Base-by-base conservation (phyloP, 2,888 invertebrate species). In the Arctia plantaginis region DNA sequence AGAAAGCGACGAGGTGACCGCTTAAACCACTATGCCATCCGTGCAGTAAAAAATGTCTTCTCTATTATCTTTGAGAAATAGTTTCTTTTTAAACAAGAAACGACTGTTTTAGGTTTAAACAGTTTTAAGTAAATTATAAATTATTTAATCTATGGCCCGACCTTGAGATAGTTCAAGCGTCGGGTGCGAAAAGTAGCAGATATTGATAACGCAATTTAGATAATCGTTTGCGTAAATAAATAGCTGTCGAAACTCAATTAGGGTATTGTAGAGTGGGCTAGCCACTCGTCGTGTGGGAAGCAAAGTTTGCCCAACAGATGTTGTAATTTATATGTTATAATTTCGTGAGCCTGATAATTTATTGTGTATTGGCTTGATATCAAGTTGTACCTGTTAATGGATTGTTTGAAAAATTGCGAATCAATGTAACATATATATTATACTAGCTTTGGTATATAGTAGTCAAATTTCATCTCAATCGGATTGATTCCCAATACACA, bases 181-280 rank as follows among this genome's bases (percentile, higher is more conserved):
- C 77, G 84, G 87, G 90, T 94, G 95, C 86, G 94, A 94, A 94
- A 91, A 91, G 87, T 87, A 90, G 87, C 95, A 95, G 94, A 93
- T 95, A 95, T 87, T 92, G 89, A 92, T 92, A 94, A 94, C 92
- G 92, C 94, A 94, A 94, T 95, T 95, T 91, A 90, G 93, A 93
- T 95, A 93, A 95, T 94, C 93, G 94, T 92, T 93, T 91, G 90
- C 90, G 95, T 93, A 95, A 95, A 95, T 95, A 95, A 94, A 93
- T 94, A 92, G 93, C 91, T 90, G 91, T 91, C 91, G 90, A 90
- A 93, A 93, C 91, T 89, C 93, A 92, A 94, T 94, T 94, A 93
- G 91, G 92, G 92, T 83, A 79, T 89, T 86, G 89, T 88, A 89
- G 85, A 84, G 80, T 78, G 74, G 85, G 87, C 86, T 83, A 87